These are phyloP conservation scores for Lasioglossum lativentre DNA, from an alignment of 2,888 invertebrate genomes.

Conservation along the genomic window DNA sequence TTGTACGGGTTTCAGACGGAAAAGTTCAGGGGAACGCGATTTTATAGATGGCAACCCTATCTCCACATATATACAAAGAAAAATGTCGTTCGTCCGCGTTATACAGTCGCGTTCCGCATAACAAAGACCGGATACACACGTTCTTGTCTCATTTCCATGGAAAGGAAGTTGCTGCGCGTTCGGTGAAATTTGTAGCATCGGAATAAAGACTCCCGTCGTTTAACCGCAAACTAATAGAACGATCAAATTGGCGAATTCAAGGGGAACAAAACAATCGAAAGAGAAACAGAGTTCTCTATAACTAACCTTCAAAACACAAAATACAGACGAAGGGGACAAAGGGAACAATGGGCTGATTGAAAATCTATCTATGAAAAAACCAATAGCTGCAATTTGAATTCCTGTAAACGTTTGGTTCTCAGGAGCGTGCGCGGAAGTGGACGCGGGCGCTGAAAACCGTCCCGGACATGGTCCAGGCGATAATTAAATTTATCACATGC, in stretches of 20 bases:
- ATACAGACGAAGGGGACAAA: background rate
- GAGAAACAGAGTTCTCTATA: background rate
- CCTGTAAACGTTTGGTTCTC: background rate
- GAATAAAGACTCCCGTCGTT: background rate
- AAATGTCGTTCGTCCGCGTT: background rate
- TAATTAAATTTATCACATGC: slow-evolving; percentile 74
- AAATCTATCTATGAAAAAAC: background rate
- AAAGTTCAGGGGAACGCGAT: too few species aligned
- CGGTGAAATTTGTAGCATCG: background rate
- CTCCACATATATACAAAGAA: too few species aligned
- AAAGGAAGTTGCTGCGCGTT: background rate
- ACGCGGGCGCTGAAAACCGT: slow-evolving; percentile 2
- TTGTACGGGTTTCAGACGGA: too few species aligned
- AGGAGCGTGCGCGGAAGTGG: background rate
- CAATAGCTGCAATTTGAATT: background rate
- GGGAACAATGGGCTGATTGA: background rate
- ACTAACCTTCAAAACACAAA: background rate
- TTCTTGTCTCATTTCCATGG: background rate
- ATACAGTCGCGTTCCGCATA: background rate
- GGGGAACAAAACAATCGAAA: slow-evolving; percentile 5
- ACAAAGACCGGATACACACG: background rate
- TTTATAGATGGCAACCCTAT: too few species aligned
- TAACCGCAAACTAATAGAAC: background rate
- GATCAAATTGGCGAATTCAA: background rate
- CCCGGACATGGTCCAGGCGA: slow-evolving; percentile 40